Evolutionary conservation across 2,113 vertebrate species (phyloP), one percentile per base, ranked within the genome.

Genomic region (Agapornis roseicollis): DNA sequence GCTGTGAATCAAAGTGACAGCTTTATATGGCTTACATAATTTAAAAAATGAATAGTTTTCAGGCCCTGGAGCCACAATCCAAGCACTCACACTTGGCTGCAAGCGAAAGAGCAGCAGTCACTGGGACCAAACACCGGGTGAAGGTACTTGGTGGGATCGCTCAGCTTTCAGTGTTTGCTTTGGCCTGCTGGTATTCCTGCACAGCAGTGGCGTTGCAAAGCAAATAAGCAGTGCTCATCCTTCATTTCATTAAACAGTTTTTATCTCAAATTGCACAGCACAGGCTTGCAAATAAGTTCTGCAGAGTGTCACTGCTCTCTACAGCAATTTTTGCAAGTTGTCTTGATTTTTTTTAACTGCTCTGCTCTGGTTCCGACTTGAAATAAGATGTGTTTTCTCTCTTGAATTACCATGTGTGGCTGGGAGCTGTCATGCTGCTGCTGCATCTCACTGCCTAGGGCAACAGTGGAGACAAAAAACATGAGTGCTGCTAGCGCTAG

Each of bases 261-360:
- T 96, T 64, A 71, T 94, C 88, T 96, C 35, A 58, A 64, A 84
- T 68, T 69, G 90, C 83, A 69, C 72, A 86, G 92, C 83, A 55
- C 80, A 94, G 90, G 71, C 88, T 97, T 94, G 95, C 85, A 94
- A 94, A 90, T 91, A 91, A 90, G 85, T 94, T 96, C 83, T 94
- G 79, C 82, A 35, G 81, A 49, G n/a, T 86, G 92, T 92, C 90
- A 81, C 52, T 88, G 89, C 88, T 71, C 68, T 88, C 90, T 92
- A 86, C 88, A 93, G 80, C 20, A 80, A 44, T 94, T 85, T 90
- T 91, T 94, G 89, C 88, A 95, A 93, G 80, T 96, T 92, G 92
- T 93, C 90, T 96, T 88, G 63, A 20, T 58, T 72, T 77, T 68
- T 88, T 72, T 71, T 85, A 68, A 73, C 69, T 39, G 29, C 39